phyloP scores from a whole-genome alignment of 2,888 invertebrate species.

The Embidobia sp. region DNA sequence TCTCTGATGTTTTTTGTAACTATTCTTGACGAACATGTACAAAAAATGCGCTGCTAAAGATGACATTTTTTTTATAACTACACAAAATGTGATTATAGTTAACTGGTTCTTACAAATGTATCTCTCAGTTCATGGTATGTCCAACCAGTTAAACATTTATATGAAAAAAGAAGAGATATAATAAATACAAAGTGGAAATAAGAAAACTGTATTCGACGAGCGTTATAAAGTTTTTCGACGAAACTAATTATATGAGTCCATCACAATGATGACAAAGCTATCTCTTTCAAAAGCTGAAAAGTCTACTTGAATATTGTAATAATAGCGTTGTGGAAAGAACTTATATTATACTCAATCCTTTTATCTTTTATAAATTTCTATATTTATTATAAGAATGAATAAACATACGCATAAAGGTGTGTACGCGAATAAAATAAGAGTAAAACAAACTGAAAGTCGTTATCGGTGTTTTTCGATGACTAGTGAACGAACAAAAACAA shows the following conservation, averaged over 20 bases:
- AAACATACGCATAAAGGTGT: constrained; percentile 11
- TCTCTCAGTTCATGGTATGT: too few species aligned
- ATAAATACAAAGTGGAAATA: too few species aligned
- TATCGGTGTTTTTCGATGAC: constrained; percentile 28
- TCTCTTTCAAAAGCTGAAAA: constrained; percentile 38
- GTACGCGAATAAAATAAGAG: constrained; percentile 12
- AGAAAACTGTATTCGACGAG: too few species aligned
- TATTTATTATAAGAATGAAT: constrained; percentile 47
- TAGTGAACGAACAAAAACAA: constrained; percentile 1
- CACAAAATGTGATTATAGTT: too few species aligned
- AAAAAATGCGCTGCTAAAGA: too few species aligned
- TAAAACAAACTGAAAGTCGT: constrained; percentile 23
- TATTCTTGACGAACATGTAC: too few species aligned
- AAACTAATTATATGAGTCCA: constrained; percentile 22
- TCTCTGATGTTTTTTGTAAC: too few species aligned
- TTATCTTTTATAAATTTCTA: constrained; percentile 62
- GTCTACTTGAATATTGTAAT: constrained; percentile 40
- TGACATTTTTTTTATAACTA: too few species aligned
- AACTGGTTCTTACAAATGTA: too few species aligned
- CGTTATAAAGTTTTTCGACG: constrained; percentile 23
- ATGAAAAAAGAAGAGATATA: too few species aligned
- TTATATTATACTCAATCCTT: constrained; percentile 46
- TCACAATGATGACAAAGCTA: constrained; percentile 45
- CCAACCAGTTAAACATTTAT: too few species aligned
- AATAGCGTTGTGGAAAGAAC: constrained; percentile 35